Percentiles rank a stretch among this genome's conserved stretches.
Evolutionary conservation across 1,140 invertebrate species (phyloP).

Genomic region (Drosophila repleta): DNA sequence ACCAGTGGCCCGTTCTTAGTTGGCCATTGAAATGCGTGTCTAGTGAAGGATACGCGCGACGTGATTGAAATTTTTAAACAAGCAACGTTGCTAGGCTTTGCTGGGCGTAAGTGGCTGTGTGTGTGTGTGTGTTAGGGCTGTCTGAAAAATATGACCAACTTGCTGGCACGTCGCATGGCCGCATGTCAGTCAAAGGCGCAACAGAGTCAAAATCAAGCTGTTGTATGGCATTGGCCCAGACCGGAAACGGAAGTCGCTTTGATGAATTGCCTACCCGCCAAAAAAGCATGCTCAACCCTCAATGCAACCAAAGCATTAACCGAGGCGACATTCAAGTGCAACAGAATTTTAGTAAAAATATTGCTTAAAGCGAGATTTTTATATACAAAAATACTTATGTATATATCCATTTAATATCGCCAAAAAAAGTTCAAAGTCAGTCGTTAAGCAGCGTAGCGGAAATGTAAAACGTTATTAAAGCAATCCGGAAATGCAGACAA

Average conservation of each 20-base stretch:
- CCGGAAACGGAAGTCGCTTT: conserved; percentile 70
- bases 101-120: conserved; percentile 7
- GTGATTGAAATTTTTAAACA: conserved; percentile 74
- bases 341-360: not conserved
- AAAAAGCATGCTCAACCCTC: not conserved
- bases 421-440: conserved; percentile 5
- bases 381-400: conserved; percentile 19
- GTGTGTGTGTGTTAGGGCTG: not conserved
- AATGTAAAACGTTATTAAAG: conserved; percentile 77
- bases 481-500: conserved; percentile 76
- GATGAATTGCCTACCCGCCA: conserved; percentile 56
- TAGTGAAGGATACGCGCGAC: conserved; percentile 77
- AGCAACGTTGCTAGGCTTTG: conserved; percentile 22
- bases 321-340: conserved; percentile 48
- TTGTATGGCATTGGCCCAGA: conserved; percentile 48
- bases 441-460: conserved; percentile 12
- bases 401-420: not conserved
- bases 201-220: conserved; percentile 57
- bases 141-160: conserved; percentile 63
- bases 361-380: conserved; percentile 15
- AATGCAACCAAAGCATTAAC: conserved; percentile 15
- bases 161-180: conserved; percentile 55
- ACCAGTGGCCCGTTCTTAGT: conserved; percentile 33
- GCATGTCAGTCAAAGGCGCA: conserved; percentile 46
- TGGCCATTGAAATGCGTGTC: conserved; percentile 78